phyloP scores from a whole-genome alignment of 2,888 invertebrate species.

The Stegophylla sp. region DNA sequence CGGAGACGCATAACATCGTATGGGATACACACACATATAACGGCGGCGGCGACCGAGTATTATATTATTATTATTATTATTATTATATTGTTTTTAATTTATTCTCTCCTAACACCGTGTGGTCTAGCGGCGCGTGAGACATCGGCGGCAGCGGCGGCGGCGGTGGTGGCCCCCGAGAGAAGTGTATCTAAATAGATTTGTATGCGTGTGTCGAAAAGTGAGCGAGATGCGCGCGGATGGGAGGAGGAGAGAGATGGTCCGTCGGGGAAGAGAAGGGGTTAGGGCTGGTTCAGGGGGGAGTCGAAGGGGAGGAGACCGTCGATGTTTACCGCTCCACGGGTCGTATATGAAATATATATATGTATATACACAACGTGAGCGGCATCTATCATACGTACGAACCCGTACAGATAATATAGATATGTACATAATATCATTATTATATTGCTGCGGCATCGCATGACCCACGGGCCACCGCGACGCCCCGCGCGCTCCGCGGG shows the following conservation, averaged over 20 bases:
- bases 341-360: too few species aligned
- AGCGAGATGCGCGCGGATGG: neutral
- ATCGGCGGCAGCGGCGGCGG: conserved; percentile 1
- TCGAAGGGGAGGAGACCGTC: neutral
- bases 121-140: conserved; percentile 43
- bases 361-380: conserved; percentile 57
- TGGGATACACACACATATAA: neutral
- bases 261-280: neutral
- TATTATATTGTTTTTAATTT: conserved; percentile 52
- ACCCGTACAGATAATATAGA: neutral
- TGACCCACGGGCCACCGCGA: conserved; percentile 19
- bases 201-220: conserved; percentile 11
- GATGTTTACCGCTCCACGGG: conserved; percentile 48
- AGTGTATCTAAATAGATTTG: conserved; percentile 56
- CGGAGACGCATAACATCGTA: neutral
- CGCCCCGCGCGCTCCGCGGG: conserved; percentile 7
- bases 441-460: conserved; percentile 2
- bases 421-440: conserved; percentile 10
- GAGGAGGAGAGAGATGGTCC: neutral
- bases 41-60: neutral
- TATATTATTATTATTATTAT: conserved; percentile 20
- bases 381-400: conserved; percentile 39
- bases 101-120: conserved; percentile 53
- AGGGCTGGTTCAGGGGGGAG: neutral
- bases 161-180: conserved; percentile 26